Evolutionary conservation across 2,797 vertebrate genomes (phyloP).

Genomic region (Arctocebus calabarensis): DNA sequence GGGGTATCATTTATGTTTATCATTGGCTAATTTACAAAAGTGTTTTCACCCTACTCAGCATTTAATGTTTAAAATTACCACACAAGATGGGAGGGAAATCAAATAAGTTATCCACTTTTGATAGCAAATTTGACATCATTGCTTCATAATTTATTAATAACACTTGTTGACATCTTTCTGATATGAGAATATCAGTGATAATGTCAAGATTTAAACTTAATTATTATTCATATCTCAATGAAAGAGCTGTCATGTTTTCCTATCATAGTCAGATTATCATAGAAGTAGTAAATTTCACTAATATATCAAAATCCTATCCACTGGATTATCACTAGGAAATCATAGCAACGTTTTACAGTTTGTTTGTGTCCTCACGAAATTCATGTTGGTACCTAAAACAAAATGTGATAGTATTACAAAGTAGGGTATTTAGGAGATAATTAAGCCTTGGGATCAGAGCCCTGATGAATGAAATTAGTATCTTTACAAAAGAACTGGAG

Average conservation of each 20-base stretch:
- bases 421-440: not conserved
- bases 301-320: not conserved
- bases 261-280: not conserved
- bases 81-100: not conserved
- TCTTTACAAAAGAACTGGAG: not conserved
- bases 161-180: not conserved
- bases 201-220: not conserved
- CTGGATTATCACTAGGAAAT: not conserved
- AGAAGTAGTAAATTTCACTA: not conserved
- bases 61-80: not conserved
- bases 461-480: not conserved
- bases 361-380: not conserved
- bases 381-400: not conserved
- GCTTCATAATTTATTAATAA: not conserved
- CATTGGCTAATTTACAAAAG: not conserved
- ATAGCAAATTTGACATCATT: not conserved
- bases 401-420: not conserved
- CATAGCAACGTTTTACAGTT: not conserved
- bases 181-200: not conserved
- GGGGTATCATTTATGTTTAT: not conserved
- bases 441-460: not conserved
- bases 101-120: not conserved
- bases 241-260: not conserved
- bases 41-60: not conserved
- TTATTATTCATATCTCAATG: not conserved